These are phyloP conservation scores for Notocelia uddmanniana DNA, from an alignment of 2,888 invertebrate species.

Conservation along the genomic window DNA sequence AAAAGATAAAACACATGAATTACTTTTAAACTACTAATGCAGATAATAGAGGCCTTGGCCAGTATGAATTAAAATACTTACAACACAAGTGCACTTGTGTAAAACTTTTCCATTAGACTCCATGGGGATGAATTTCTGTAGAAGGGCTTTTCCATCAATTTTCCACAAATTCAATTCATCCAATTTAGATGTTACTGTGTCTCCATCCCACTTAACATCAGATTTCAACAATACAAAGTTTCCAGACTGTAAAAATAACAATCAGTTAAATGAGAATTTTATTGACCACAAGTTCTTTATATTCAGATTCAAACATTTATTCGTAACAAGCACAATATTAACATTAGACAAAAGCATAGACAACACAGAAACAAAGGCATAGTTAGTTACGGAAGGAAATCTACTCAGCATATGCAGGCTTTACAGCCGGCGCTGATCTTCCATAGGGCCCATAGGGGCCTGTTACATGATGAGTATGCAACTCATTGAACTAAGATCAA, in stretches of 20 bases:
- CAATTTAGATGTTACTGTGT: conserved; percentile 81
- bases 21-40: neutral
- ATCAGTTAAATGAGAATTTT: neutral
- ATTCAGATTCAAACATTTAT: too few relatives aligned
- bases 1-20: conserved; percentile 53
- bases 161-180: conserved; percentile 89
- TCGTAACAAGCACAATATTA: too few relatives aligned
- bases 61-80: conserved; percentile 63
- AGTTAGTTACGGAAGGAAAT: too few relatives aligned
- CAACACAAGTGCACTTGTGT: conserved; percentile 88
- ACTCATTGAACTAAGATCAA: neutral
- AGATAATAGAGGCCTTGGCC: neutral
- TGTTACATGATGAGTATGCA: too few relatives aligned
- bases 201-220: conserved; percentile 87
- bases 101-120: conserved; percentile 85
- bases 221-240: conserved; percentile 88
- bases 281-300: neutral
- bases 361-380: too few relatives aligned
- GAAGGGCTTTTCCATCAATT: conserved; percentile 88
- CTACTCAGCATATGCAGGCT: too few relatives aligned
- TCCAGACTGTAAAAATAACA: conserved; percentile 83
- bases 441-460: too few relatives aligned
- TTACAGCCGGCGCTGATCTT: too few relatives aligned
- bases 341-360: too few relatives aligned
- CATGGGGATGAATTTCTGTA: conserved; percentile 89